Base-by-base conservation (phyloP, 2,797 vertebrate species). In the Acanthurus lineatus region DNA sequence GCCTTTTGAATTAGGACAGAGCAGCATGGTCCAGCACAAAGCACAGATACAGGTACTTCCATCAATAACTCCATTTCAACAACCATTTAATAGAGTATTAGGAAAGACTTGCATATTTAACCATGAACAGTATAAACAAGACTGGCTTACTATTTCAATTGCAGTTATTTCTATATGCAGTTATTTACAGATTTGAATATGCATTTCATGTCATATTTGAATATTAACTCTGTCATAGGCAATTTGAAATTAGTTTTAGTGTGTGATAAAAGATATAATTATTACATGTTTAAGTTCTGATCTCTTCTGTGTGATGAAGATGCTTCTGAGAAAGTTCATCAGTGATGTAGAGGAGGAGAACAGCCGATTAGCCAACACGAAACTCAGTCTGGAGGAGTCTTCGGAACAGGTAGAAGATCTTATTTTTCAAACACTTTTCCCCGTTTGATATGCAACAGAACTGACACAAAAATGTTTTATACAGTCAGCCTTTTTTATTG, bases 261-360 rank as follows among this genome's bases (percentile, higher is more conserved):
- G 57, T 8, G 32, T 62, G 57, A 10, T 35, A 11, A 15, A 11
- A 9, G 9, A 47, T 32, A 5, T 0, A 59, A 25, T 6, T 66
- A 0, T 32, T 4, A 0, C 59, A 7, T 59, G 11, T 66, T 2
- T 15, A 19, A 9, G 12, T 48, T 25, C 44, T 67, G 17, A 35
- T 51, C 40, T 42, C 1, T 54, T 19, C 14, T 75, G 12, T 73
- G 28, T 82, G 47, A 58, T 63, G 17, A 73, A 99, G 98, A 94
- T 95, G 78, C 95, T 96, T 51, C 94, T 99, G 62, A 95, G 94
- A 82, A 96, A 96, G 64, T 93, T 97, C 82, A 90, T 97, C 68
- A 92, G 95, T 9, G 93, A 97, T 45, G 96, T 96, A 3, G 97
- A 99, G 89, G 97, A 98, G 73, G 96, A 98, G 87, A 96, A 95